Evolutionary conservation across 2,797 vertebrate species (phyloP).

Genomic region (Gallirallus australis): DNA sequence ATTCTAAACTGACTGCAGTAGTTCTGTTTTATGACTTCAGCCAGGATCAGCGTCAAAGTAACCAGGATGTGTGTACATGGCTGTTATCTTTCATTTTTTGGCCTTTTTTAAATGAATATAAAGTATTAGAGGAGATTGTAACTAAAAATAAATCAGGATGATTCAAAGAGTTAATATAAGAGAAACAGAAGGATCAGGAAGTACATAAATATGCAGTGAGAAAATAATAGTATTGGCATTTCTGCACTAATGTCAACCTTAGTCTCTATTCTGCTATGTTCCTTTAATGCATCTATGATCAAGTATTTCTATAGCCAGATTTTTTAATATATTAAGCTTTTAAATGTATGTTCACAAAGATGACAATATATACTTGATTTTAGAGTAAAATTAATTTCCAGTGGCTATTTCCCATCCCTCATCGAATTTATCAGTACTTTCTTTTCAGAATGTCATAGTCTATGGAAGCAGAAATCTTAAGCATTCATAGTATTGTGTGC

Average conservation of each 20-base stretch:
- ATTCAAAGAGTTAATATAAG: neutral
- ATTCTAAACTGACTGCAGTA: neutral
- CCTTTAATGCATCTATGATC: neutral
- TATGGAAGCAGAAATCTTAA: neutral
- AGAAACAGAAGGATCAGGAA: neutral
- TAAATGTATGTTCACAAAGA: neutral
- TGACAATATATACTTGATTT: neutral
- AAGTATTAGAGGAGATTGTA: neutral
- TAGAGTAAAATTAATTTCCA: neutral
- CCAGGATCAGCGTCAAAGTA: neutral
- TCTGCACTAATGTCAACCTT: neutral
- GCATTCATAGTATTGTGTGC: rapidly evolving
- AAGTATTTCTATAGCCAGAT: neutral
- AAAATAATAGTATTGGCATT: neutral
- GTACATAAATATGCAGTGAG: neutral
- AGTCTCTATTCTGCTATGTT: neutral
- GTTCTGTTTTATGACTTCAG: neutral
- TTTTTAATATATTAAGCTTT: neutral
- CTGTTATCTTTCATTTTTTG: neutral
- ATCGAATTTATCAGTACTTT: neutral
- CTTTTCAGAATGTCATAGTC: neutral
- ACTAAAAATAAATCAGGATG: neutral
- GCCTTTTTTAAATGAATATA: too few relatives aligned
- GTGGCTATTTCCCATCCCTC: neutral
- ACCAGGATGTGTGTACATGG: neutral